Evolutionary conservation across 2,113 vertebrate genomes (phyloP), one percentile per base, ranked within the genome.

Genomic region (Eudyptes chrysolophus): DNA sequence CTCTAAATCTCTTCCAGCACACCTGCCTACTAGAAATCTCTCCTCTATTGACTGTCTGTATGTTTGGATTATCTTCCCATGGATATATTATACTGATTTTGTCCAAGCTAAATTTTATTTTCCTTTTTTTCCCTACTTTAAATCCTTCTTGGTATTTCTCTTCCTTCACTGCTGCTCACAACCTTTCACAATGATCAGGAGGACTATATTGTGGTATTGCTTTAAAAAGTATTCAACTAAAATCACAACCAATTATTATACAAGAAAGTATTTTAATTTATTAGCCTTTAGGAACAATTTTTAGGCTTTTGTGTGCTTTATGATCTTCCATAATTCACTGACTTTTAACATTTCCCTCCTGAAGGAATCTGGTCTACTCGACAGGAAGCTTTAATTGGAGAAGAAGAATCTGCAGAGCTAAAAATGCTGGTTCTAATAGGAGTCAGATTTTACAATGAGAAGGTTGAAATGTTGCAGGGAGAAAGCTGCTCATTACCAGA

Each of bases 321-420:
- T 91, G 57, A 68, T 90, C 84, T 85, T 96, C 44, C 78, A 77
- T 96, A 95, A 94, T 94, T 94, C 89, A 93, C 72, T 90, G 82
- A 90, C 68, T 90, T 96, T 85, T 95, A 97, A 93, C 79, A 93
- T 95, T 95, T 95, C 38, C 49, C 49, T 96, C 58, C 84, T 96
- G 91, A 93, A 96, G 66, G 58, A 94, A 82, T 89, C 81, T 85
- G 54, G 57, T 82, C 40, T 78, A 77, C 58, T 87, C 4, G 0
- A 92, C 81, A 95, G 84, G 91, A 95, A 94, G 49, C 77, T 68
- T 94, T 96, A 97, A 97, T 97, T 97, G 94, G 77, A 84, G 90
- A 89, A 90, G 49, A 80, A 90, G 57, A 80, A 87, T 94, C 89
- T 89, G 46, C 17, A 66, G 70, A 74, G 69, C 66, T 97, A 70